Evolutionary conservation across 2,797 vertebrate species (phyloP).

Genomic region (Karalla daura): DNA sequence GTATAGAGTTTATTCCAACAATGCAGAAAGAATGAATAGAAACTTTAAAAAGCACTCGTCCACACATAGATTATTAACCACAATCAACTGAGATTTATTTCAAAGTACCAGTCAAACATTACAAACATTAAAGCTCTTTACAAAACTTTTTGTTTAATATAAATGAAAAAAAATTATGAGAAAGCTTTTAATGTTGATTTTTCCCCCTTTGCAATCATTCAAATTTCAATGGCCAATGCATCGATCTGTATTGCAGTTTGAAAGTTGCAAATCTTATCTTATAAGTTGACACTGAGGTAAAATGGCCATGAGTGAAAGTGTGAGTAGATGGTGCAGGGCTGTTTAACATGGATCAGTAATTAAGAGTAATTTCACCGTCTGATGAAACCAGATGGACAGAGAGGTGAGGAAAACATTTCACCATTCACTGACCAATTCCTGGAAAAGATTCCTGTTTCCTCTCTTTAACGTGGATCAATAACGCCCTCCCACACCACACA

Average conservation of each 20-base stretch:
- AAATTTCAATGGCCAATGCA: too few species aligned
- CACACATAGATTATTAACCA: slow-evolving; percentile 60
- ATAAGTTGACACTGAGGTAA: slow-evolving; percentile 19
- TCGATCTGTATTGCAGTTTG: too few species aligned
- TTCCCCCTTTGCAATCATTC: too few species aligned
- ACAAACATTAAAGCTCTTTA: too few species aligned
- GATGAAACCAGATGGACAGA: slow-evolving; percentile 18
- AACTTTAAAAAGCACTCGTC: slow-evolving; percentile 38
- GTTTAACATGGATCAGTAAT: too few species aligned
- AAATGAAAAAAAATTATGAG: too few species aligned
- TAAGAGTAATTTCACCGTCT: too few species aligned
- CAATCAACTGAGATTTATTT: too few species aligned
- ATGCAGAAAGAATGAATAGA: slow-evolving; percentile 20
- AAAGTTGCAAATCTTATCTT: too few species aligned
- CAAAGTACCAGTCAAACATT: too few species aligned
- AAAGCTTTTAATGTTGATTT: too few species aligned
- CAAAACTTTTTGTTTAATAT: too few species aligned
- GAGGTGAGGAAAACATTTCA: slow-evolving; percentile 12
- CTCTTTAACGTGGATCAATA: slow-evolving; percentile 70
- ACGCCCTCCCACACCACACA: slow-evolving; percentile 19
- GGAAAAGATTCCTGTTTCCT: slow-evolving; percentile 54
- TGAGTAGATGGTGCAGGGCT: slow-evolving; percentile 23
- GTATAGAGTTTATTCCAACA: slow-evolving; percentile 51
- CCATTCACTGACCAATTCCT: slow-evolving; percentile 33
- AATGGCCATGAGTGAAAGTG: slow-evolving; percentile 34